Conservation (phyloP, 2,888 invertebrate species). For the Kuschelorhynchus macadamiae region DNA sequence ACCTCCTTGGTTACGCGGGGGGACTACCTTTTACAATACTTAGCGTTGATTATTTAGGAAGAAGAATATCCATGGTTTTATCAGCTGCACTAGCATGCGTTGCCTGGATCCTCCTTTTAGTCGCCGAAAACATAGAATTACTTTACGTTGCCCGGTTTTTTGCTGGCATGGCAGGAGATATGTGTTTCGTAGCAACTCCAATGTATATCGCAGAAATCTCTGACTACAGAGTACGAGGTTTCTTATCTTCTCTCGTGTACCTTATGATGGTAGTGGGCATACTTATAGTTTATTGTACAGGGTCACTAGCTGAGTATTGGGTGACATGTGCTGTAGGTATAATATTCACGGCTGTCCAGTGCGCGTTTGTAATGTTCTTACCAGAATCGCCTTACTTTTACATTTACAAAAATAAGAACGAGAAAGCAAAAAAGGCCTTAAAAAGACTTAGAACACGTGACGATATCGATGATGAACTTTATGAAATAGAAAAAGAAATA, state of each 20-base stretch:
- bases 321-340: constrained; percentile 35
- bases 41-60: constrained; percentile 58
- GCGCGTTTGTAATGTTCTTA: constrained; percentile 63
- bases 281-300: constrained; percentile 61
- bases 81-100: constrained; percentile 58
- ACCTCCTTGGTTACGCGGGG: constrained; percentile 52
- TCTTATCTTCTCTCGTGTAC: constrained; percentile 63
- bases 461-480: constrained; percentile 61
- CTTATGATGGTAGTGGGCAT: constrained; percentile 64
- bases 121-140: constrained; percentile 55
- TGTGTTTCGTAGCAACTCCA: constrained; percentile 64
- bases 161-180: constrained; percentile 60
- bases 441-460: constrained; percentile 56
- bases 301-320: constrained; percentile 61
- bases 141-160: constrained; percentile 61
- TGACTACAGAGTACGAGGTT: constrained; percentile 64
- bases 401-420: constrained; percentile 59
- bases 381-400: constrained; percentile 66
- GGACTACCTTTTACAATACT: constrained; percentile 59
- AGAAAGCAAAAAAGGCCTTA: constrained; percentile 60
- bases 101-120: constrained; percentile 61
- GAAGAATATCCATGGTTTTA: constrained; percentile 60
- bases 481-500: constrained; percentile 59
- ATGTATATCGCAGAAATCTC: constrained; percentile 67
- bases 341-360: constrained; percentile 58